Conservation (phyloP, 2,888 invertebrate species). For the Stenichneumon culpator region DNA sequence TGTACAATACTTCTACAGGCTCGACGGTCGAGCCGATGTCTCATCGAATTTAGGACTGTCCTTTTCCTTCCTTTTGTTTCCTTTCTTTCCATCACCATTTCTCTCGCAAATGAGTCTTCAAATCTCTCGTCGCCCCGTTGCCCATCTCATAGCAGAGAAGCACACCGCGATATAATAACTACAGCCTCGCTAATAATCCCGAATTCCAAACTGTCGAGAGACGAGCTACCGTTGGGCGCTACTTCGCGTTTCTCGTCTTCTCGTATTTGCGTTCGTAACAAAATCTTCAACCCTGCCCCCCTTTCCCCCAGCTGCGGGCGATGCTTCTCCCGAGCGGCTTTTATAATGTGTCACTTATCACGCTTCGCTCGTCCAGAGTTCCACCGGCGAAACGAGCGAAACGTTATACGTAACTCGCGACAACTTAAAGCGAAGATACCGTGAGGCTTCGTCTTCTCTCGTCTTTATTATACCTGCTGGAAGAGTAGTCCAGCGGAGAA, state of each 20-base stretch:
- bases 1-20: neutral
- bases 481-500: slow-evolving; percentile 31
- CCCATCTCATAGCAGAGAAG: slow-evolving; percentile 9
- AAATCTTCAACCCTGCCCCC: slow-evolving; percentile 50
- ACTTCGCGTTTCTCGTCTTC: slow-evolving; percentile 53
- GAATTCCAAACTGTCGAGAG: slow-evolving; percentile 61
- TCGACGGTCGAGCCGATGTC: neutral
- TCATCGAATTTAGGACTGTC: neutral
- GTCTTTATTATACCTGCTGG: slow-evolving; percentile 64
- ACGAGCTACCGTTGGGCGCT: slow-evolving; percentile 69
- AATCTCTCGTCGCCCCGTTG: slow-evolving; percentile 4
- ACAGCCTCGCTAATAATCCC: slow-evolving; percentile 53
- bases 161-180: neutral
- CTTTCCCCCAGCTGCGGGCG: slow-evolving; percentile 1
- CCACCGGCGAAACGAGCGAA: slow-evolving; percentile 58
- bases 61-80: neutral
- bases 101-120: slow-evolving; percentile 11
- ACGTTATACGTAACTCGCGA: slow-evolving; percentile 56
- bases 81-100: neutral
- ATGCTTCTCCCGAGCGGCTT: slow-evolving; percentile 42
- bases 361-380: slow-evolving; percentile 68
- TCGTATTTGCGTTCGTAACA: slow-evolving; percentile 74
- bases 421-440: slow-evolving; percentile 63
- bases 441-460: slow-evolving; percentile 48
- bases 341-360: slow-evolving; percentile 76